These are phyloP conservation scores for Rafetus swinhoei DNA, from an alignment of 2,113 vertebrate genomes.

Conservation along the genomic window DNA sequence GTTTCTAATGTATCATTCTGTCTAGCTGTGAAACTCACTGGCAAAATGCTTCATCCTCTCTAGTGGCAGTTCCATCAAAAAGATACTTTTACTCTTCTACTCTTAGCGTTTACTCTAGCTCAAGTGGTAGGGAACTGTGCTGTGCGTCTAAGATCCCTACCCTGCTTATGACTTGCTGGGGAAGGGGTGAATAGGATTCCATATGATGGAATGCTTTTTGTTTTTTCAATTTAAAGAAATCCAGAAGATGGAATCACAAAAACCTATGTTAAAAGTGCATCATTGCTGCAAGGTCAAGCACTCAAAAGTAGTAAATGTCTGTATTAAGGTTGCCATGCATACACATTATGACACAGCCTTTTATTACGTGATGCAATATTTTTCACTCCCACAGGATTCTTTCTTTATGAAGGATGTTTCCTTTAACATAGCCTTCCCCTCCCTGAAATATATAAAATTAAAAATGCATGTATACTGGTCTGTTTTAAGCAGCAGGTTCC, in stretches of 20 bases:
- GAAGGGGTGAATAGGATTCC: neutral
- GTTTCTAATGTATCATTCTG: neutral
- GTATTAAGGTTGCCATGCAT: neutral
- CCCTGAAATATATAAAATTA: too few species aligned
- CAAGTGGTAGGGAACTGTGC: neutral
- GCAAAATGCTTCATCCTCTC: neutral
- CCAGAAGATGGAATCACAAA: neutral
- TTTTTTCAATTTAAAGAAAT: conserved; percentile 9
- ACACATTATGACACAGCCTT: neutral
- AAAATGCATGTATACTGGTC: neutral
- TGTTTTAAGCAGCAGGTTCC: neutral
- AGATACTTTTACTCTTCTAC: neutral
- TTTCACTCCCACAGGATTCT: neutral
- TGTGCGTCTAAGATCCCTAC: neutral
- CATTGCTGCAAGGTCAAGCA: neutral
- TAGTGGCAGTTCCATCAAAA: neutral
- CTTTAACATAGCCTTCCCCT: neutral
- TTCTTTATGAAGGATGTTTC: neutral
- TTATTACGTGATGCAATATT: neutral
- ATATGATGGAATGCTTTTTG: neutral
- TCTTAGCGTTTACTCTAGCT: neutral
- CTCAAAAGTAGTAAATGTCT: neutral
- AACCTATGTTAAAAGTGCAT: conserved; percentile 25
- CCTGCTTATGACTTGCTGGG: accelerated
- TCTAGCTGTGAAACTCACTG: neutral